A percentile compares a stretch with the other conserved stretches of the same genome.
phyloP scores from a whole-genome alignment of 1,140 invertebrate genomes.

The Bombus sibiricus region DNA sequence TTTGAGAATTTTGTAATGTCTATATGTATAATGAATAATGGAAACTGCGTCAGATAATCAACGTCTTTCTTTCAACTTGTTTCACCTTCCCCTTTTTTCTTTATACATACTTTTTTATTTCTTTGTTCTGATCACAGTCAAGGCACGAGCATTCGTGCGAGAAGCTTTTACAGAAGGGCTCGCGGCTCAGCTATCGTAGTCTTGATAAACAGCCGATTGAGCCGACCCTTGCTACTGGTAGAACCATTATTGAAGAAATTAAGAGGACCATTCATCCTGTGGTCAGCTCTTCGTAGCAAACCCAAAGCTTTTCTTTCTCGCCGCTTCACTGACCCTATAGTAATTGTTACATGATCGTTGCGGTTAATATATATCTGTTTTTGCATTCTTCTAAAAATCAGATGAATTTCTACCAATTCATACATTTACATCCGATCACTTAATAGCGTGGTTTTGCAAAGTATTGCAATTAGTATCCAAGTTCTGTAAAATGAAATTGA shows the following conservation, averaged over 20 bases:
- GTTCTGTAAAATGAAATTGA: neutral
- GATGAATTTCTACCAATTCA: no score
- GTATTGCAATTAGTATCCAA: no score
- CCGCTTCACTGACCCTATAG: neutral
- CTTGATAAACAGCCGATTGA: constrained; percentile 68
- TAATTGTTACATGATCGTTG: neutral
- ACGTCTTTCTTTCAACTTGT: neutral
- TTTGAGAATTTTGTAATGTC: no score
- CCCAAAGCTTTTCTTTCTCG: constrained; percentile 23
- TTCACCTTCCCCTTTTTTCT: neutral
- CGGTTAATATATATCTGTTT: no score
- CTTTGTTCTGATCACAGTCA: constrained; percentile 1
- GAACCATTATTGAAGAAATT: constrained; percentile 76
- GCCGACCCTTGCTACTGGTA: constrained; percentile 57
- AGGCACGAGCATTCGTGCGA: constrained; percentile 53
- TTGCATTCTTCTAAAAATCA: no score
- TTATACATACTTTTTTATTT: neutral
- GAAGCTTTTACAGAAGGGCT: constrained; percentile 51
- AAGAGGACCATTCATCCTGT: constrained; percentile 72
- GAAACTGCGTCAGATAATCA: neutral
- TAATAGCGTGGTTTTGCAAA: no score
- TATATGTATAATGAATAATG: neutral
- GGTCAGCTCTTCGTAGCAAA: constrained; percentile 44
- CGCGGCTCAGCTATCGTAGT: constrained; percentile 58
- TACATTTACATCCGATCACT: no score